Base-by-base conservation (phyloP, 2,113 vertebrate genomes). In the Apistogramma diplotaenia region DNA sequence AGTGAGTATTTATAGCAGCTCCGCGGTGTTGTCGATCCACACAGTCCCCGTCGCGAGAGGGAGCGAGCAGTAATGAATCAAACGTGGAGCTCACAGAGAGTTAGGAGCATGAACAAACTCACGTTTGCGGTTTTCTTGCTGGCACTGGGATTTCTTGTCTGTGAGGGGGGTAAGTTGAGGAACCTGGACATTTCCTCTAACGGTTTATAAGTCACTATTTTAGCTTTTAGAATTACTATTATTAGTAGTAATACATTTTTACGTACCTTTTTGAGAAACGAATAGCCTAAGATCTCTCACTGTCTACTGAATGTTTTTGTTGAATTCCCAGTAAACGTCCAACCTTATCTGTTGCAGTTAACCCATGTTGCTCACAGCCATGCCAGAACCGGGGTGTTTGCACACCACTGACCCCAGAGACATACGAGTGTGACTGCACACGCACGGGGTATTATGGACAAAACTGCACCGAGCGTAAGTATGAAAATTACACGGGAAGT, bases 341-440 rank as follows among this genome's bases (percentile, higher is more conserved):
- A 70, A 16, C 10, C 1, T 59, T 57, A 0, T 80, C 11, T 31
- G 27, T 65, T 15, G 2, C 82, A 99, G 98, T 91, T 77, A 97
- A 96, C 79, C 97, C 96, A 12, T 99, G 98, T 89, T 99, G 98
- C 90, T 97, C 96, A 9, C 92, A 96, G 53, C 98, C 98, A 3
- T 99, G 98, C 67, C 95, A 99, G 93, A 98, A 99, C 94, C 94
- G 91, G 83, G 98, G 97, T 1, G 94, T 98, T 0, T 99, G 98
- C 81, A 94, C 96, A 86, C 95, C 94, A 0, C 3, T 85, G 0
- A 96, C 96, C 6, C 40, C 92, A 1, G 95, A 96, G 16, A 79
- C 3, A 1, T 99, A 99, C 12, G 96, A 96, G 72, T 99, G 98
- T 23, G 98, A 99, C 76, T 99, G 98, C 70, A 99, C 97, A 0